These are phyloP conservation scores for Pterostichus niger DNA, from an alignment of 2,888 invertebrate genomes.

Conservation along the genomic window DNA sequence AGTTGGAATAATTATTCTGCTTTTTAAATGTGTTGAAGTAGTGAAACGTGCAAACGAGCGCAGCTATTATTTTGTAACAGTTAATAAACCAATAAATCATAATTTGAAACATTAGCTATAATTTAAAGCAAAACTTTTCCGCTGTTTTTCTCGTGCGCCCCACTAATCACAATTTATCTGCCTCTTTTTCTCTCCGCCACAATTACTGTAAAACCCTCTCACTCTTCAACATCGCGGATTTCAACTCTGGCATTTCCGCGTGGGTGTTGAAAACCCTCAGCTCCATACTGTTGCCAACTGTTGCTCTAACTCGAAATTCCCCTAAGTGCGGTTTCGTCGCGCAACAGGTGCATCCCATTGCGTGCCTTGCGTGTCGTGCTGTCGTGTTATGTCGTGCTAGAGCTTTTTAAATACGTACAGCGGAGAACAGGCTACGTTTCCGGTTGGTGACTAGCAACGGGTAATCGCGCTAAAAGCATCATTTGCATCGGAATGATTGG, in stretches of 20 bases:
- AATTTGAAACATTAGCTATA: too few relatives aligned
- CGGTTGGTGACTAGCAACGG: not conserved
- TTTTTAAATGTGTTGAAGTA: too few relatives aligned
- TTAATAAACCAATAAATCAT: too few relatives aligned
- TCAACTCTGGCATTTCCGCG: not conserved
- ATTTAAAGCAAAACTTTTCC: too few relatives aligned
- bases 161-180: too few relatives aligned
- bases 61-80: too few relatives aligned
- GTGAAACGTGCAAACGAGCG: too few relatives aligned
- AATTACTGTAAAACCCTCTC: not conserved
- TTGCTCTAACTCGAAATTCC: constrained; percentile 7
- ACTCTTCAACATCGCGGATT: not conserved
- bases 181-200: not conserved
- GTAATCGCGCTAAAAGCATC: constrained; percentile 9
- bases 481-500: constrained; percentile 11
- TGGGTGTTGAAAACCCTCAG: not conserved
- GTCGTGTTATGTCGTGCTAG: not conserved
- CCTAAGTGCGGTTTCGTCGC: not conserved
- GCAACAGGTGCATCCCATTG: not conserved
- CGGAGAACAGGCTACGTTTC: not conserved
- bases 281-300: not conserved
- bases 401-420: not conserved
- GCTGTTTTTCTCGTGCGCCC: too few relatives aligned
- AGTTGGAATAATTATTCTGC: too few relatives aligned
- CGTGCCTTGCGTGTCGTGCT: too few relatives aligned